phyloP scores from a whole-genome alignment of 1,140 invertebrate species.

The Scaptomyza graminum region DNA sequence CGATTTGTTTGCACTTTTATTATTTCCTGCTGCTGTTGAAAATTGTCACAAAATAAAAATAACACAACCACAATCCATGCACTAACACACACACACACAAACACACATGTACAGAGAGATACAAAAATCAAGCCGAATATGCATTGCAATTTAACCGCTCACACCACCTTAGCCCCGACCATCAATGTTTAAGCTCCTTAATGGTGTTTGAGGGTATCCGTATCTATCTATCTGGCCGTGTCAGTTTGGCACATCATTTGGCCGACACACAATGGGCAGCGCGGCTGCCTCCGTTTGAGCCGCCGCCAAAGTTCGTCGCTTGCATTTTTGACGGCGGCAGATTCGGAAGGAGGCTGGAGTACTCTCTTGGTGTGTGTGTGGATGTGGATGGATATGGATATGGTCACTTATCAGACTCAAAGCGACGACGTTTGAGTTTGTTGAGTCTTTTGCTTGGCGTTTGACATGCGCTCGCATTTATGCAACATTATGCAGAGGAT shows the following conservation, averaged over 20 bases:
- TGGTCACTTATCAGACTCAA: conserved; percentile 30
- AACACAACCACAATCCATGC: conserved; percentile 46
- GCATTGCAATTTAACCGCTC: conserved; percentile 28
- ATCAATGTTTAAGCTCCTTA: conserved; percentile 44
- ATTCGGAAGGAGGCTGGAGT: conserved; percentile 47
- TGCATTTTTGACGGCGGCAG: conserved; percentile 78
- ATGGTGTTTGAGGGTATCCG: conserved; percentile 70
- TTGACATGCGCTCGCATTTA: conserved; percentile 75
- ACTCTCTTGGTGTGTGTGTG: no score
- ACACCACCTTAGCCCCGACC: no score
- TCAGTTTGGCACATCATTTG: conserved; percentile 80
- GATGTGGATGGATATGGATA: conserved; percentile 38
- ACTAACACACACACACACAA: no score
- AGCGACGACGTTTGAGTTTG: not conserved
- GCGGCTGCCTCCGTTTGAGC: conserved; percentile 66
- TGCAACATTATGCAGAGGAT: conserved; percentile 77
- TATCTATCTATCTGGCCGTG: conserved; percentile 76
- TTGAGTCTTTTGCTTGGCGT: conserved; percentile 25
- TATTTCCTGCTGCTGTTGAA: conserved; percentile 70
- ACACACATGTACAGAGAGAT: not conserved
- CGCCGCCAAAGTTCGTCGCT: conserved; percentile 44
- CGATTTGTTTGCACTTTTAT: conserved; percentile 82
- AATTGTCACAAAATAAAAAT: conserved; percentile 80
- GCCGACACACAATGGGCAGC: conserved; percentile 67
- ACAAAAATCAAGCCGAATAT: conserved; percentile 39